Base-by-base conservation (phyloP, 2,113 vertebrate genomes). In the Cinclus mexicanus region DNA sequence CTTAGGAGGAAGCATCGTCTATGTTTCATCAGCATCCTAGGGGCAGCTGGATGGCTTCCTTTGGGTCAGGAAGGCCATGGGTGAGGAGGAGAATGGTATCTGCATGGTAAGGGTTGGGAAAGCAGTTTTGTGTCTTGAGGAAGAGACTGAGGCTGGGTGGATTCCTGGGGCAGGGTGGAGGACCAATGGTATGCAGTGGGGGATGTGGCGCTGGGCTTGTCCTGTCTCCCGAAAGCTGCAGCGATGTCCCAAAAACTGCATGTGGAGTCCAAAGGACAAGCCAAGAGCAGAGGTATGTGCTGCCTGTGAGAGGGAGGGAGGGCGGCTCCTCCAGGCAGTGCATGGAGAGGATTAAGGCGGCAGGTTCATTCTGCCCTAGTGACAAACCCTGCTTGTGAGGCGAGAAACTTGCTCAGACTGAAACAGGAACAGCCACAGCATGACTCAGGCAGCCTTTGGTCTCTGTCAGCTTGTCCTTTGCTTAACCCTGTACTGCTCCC, bases 371-470 rank as follows among this genome's bases (percentile, higher is more conserved):
- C 50, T 47, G 42, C 76, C 80, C 80, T 70, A n/a, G 55, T 59
- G 68, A 86, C 80, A 67, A 67, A 57, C 46, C 35, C 59, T 28
- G 59, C 64, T 82, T 96, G 92, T 67, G 82, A 94, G 80, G 17
- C 2, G 3, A 95, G 92, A 79, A 92, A 56, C 74, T 95, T 60
- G 90, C 67, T 93, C 95, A 96, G 85, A 91, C 57, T 0, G 90
- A 95, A 96, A 96, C 82, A 71, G 95, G 95, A 96, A 95, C 37
- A 2, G 82, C 63, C 41, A 24, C 82, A 49, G 15, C 0, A 46
- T 94, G 95, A 94, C 87, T 96, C 92, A 95, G 68, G 65, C 87
- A 84, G 67, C 87, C 93, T 95, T 84, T 89, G 80, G 80, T 87
- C 89, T 81, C 67, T 1, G 4, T 21, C 87, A 50, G 46, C 78